A percentile compares a stretch with the other conserved stretches of the same genome.
Evolutionary conservation across 2,797 vertebrate genomes (phyloP).

Genomic region (Poecile montanus): DNA sequence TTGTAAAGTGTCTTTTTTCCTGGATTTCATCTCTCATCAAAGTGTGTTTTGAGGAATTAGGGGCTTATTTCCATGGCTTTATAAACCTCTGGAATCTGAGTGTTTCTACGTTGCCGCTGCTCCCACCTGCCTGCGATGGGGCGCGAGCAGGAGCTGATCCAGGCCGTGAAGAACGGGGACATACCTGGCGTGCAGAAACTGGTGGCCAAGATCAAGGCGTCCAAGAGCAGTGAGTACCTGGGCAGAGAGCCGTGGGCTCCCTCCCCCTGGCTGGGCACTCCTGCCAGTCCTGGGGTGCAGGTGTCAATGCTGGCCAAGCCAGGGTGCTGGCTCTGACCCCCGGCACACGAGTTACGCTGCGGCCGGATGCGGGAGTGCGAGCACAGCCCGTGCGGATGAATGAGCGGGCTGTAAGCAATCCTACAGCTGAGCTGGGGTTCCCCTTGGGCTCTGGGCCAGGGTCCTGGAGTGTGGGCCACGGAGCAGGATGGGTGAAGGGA

Average conservation of each 20-base stretch:
- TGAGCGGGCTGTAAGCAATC: background rate
- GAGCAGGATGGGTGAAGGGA: background rate
- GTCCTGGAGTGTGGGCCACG: background rate
- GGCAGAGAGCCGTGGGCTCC: background rate
- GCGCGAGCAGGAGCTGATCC: conserved; percentile 82
- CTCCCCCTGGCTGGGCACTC: background rate
- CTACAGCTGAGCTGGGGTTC: background rate
- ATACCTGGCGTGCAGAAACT: conserved; percentile 79
- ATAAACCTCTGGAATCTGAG: conserved; percentile 6
- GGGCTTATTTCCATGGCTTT: conserved; percentile 34
- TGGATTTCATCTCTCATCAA: conserved; percentile 2
- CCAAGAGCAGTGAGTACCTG: conserved; percentile 81
- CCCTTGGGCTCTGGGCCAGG: background rate
- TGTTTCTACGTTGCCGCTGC: rapidly evolving
- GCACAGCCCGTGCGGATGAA: background rate
- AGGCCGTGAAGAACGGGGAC: conserved; percentile 82
- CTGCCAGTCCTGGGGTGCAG: background rate
- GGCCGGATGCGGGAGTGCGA: rapidly evolving
- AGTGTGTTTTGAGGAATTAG: conserved; percentile 27
- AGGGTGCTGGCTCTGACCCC: background rate
- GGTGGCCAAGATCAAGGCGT: conserved; percentile 80
- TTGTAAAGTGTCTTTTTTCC: background rate
- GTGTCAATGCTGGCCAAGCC: rapidly evolving
- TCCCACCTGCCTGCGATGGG: conserved; percentile 73
- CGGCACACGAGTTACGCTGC: rapidly evolving